Conservation (phyloP, 53 echinoderm and acorn worm species). For the Temnopleurus reevesii region DNA sequence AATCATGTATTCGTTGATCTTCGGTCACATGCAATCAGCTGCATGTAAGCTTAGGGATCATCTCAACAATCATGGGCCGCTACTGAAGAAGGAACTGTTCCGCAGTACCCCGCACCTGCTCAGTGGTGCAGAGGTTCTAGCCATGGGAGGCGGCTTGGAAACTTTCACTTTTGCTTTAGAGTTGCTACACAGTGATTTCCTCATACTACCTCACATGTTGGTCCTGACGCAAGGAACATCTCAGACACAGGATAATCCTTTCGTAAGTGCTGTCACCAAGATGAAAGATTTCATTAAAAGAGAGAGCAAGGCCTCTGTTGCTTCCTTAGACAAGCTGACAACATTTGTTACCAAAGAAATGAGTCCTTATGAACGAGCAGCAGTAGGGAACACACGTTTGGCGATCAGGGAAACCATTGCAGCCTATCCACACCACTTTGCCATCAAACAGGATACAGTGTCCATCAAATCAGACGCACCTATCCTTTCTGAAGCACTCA, state of each 20-base stretch:
- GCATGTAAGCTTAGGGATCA: neutral
- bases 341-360: neutral
- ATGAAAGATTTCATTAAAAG: slow-evolving; percentile 4
- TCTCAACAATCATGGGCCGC: neutral
- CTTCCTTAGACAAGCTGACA: too few relatives aligned
- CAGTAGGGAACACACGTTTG: neutral
- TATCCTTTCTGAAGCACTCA: neutral
- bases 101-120: neutral
- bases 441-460: neutral
- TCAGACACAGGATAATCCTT: neutral
- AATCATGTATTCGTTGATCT: neutral
- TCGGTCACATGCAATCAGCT: slow-evolving; percentile 8
- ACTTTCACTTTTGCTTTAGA: neutral
- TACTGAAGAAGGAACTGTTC: neutral
- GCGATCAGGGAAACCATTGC: neutral
- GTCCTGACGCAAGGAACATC: neutral
- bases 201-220: slow-evolving; percentile 15
- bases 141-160: neutral
- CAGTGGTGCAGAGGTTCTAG: neutral
- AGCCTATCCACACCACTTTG: slow-evolving; percentile 19
- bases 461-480: neutral
- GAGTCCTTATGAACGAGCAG: neutral
- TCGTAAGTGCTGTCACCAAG: slow-evolving; percentile 20
- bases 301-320: too few relatives aligned
- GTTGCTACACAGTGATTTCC: neutral